These are phyloP conservation scores for Ganaspis brasiliensis DNA, from an alignment of 2,888 invertebrate species.

Conservation along the genomic window DNA sequence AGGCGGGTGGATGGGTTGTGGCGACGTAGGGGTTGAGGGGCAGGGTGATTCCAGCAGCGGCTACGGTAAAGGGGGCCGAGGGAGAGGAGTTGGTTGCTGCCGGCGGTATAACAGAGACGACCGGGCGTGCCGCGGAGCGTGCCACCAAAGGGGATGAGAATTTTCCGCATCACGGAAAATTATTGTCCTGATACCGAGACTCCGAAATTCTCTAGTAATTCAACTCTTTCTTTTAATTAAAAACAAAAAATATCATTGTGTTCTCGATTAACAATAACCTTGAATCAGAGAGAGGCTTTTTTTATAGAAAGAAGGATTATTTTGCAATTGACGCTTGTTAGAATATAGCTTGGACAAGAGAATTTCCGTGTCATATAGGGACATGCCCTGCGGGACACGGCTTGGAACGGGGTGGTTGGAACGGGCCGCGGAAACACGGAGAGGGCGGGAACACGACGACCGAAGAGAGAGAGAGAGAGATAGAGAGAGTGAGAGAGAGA, in stretches of 20 bases:
- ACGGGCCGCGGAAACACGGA: slow-evolving; percentile 80
- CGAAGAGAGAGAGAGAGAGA: slow-evolving; percentile 55
- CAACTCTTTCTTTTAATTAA: not conserved
- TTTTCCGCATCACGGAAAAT: slow-evolving; percentile 72
- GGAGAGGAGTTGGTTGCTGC: slow-evolving; percentile 75
- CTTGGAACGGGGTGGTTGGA: slow-evolving; percentile 79
- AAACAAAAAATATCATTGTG: not conserved
- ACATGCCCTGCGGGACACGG: slow-evolving; percentile 79
- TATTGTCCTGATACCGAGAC: slow-evolving; percentile 70
- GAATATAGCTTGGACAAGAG: slow-evolving; percentile 52
- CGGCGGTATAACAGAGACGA: slow-evolving; percentile 80
- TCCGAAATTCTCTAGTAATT: slow-evolving; percentile 68
- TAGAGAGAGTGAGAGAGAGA: slow-evolving; percentile 60
- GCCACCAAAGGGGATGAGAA: slow-evolving; percentile 80
- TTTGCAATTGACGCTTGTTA: not conserved
- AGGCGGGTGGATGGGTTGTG: slow-evolving; percentile 55
- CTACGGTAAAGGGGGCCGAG: slow-evolving; percentile 58
- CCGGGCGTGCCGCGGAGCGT: slow-evolving; percentile 81
- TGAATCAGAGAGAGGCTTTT: slow-evolving; percentile 48
- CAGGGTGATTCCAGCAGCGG: slow-evolving; percentile 47
- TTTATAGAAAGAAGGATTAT: not conserved
- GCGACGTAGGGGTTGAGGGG: slow-evolving; percentile 59
- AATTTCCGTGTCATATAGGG: slow-evolving; percentile 64
- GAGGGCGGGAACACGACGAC: slow-evolving; percentile 77
- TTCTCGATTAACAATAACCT: not conserved